These are phyloP conservation scores for Eupithecia centaureata DNA, from an alignment of 2,888 invertebrate species.

Conservation along the genomic window DNA sequence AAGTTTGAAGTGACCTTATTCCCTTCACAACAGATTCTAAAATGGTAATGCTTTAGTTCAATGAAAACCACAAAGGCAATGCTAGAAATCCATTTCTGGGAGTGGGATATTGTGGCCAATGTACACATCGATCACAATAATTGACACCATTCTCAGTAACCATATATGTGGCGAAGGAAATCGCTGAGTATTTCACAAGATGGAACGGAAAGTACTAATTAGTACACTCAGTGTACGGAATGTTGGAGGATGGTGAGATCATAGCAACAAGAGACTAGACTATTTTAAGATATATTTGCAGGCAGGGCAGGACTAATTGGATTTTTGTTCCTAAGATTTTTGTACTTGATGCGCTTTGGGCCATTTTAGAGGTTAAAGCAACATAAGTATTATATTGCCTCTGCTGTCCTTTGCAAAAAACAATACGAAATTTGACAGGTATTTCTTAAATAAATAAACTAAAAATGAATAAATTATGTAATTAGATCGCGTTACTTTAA, in stretches of 20 bases:
- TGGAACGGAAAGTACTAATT: slow-evolving; percentile 26
- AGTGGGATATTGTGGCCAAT: slow-evolving; percentile 33
- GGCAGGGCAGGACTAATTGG: neutral
- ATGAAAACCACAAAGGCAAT: slow-evolving; percentile 15
- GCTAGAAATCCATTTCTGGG: slow-evolving; percentile 32
- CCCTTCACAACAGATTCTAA: slow-evolving; percentile 7
- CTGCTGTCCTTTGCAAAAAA: too few relatives aligned
- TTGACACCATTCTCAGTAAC: slow-evolving; percentile 58
- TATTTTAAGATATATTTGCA: neutral
- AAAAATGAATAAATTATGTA: too few relatives aligned
- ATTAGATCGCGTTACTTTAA: too few relatives aligned
- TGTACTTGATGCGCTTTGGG: too few relatives aligned
- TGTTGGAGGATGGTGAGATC: slow-evolving; percentile 8
- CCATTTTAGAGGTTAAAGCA: too few relatives aligned
- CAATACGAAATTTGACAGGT: too few relatives aligned
- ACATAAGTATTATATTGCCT: too few relatives aligned
- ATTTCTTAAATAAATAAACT: too few relatives aligned
- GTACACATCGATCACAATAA: slow-evolving; percentile 50
- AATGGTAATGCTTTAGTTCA: slow-evolving; percentile 10
- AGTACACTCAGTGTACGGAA: slow-evolving; percentile 16
- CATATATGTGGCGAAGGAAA: slow-evolving; percentile 46
- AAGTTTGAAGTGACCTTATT: neutral
- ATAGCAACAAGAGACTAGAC: neutral
- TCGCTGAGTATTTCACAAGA: slow-evolving; percentile 31
- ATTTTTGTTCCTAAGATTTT: neutral